phyloP scores from a whole-genome alignment of 2,113 vertebrate species.

The Protomyctophum bolini region DNA sequence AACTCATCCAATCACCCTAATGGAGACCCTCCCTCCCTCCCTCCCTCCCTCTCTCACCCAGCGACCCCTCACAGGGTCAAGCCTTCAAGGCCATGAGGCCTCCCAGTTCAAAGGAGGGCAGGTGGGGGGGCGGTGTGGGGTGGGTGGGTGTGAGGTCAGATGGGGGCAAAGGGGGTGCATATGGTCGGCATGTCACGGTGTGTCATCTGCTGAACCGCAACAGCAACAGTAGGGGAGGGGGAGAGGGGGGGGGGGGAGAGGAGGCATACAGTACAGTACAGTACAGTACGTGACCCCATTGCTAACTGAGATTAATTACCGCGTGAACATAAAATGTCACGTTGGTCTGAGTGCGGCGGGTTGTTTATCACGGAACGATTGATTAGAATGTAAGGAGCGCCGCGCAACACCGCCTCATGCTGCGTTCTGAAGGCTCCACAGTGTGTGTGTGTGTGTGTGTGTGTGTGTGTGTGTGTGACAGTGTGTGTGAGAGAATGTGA shows the following conservation, averaged over 20 bases:
- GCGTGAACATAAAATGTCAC: background rate
- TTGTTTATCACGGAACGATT: background rate
- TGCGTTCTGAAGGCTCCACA: too few species aligned
- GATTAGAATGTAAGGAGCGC: background rate
- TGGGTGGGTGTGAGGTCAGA: background rate
- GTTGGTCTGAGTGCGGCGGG: background rate
- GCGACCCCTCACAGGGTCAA: background rate
- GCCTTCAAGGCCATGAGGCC: conserved; percentile 8
- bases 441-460: too few species aligned
- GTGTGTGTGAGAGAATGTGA: too few species aligned
- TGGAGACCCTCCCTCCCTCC: conserved; percentile 9
- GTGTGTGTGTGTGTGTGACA: too few species aligned
- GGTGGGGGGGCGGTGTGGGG: background rate
- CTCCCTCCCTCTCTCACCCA: too few species aligned
- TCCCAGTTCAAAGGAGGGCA: conserved; percentile 37
- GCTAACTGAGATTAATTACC: conserved; percentile 8
- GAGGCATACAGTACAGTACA: conserved; percentile 13
- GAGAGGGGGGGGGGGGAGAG: too few species aligned
- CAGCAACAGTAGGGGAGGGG: too few species aligned
- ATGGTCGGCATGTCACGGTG: conserved; percentile 1
- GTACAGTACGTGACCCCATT: conserved; percentile 7
- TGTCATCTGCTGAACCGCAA: background rate
- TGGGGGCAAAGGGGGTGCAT: background rate
- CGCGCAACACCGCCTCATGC: too few species aligned
- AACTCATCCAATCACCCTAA: conserved; percentile 49